These are phyloP conservation scores for Trichonephila clavipes DNA, from an alignment of 1,140 invertebrate species.

Conservation along the genomic window DNA sequence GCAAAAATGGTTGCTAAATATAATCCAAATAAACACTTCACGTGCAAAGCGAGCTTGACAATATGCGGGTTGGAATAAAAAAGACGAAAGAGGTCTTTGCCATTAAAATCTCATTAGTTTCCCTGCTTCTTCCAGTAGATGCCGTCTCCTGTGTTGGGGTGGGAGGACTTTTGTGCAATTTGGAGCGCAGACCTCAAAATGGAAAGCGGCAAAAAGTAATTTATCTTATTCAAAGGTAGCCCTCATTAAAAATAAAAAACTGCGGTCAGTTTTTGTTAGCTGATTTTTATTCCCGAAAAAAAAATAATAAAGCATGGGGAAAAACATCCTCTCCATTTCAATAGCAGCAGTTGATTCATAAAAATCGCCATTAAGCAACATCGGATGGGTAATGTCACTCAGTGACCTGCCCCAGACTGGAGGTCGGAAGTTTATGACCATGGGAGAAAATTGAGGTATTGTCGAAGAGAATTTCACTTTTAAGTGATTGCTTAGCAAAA, in stretches of 20 bases:
- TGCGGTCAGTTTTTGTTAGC: too few species aligned
- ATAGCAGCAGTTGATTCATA: too few species aligned
- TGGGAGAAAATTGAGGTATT: too few species aligned
- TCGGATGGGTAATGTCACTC: too few species aligned
- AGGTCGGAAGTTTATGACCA: too few species aligned
- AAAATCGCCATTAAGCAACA: too few species aligned
- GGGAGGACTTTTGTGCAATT: neutral
- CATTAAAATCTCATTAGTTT: conserved; percentile 36
- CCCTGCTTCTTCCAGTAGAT: neutral
- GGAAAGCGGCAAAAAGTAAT: neutral
- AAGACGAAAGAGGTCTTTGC: neutral
- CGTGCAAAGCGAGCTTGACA: neutral
- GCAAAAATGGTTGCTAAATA: neutral
- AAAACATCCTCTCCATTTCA: too few species aligned
- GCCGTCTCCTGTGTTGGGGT: neutral
- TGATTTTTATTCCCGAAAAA: too few species aligned
- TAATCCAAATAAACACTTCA: neutral
- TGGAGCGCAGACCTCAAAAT: neutral
- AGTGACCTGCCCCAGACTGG: too few species aligned
- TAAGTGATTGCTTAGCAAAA: too few species aligned
- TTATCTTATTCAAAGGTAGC: neutral
- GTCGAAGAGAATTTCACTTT: too few species aligned
- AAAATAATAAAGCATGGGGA: too few species aligned
- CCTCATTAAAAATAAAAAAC: neutral
- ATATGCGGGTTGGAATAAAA: neutral